Evolutionary conservation across 2,113 vertebrate species (phyloP).

Genomic region (Aleadryas rufinucha): DNA sequence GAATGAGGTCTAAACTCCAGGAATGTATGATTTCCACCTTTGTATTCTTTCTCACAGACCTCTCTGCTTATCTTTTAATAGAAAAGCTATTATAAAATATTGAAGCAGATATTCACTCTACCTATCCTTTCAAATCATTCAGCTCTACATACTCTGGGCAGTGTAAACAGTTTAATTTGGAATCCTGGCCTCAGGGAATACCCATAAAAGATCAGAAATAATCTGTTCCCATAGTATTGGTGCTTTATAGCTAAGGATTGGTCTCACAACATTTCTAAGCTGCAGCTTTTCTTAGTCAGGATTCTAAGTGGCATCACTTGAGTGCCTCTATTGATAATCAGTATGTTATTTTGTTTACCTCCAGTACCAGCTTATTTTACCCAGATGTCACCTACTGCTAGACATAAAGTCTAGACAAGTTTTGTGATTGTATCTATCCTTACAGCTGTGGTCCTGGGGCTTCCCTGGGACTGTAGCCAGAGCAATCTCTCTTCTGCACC

Average conservation of each 20-base stretch:
- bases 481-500: not conserved
- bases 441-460: not conserved
- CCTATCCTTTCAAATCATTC: constrained; percentile 6
- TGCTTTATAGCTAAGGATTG: not conserved
- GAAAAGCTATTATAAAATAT: constrained; percentile 48
- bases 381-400: not conserved
- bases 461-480: not conserved
- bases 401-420: not conserved
- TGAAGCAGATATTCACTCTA: not conserved
- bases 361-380: not conserved
- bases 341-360: not conserved
- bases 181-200: not conserved
- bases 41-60: not conserved
- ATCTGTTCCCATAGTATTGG: not conserved
- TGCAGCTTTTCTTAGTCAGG: not conserved
- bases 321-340: not conserved
- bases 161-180: constrained; percentile 7
- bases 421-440: not conserved
- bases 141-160: not conserved
- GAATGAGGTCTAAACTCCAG: not conserved
- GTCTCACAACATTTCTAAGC: not conserved
- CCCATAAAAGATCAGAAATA: not conserved
- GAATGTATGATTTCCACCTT: not conserved
- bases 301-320: not conserved
- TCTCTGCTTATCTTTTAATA: constrained; percentile 43